Base-by-base conservation (phyloP, 1,140 invertebrate genomes). In the Acromyrmex charruanus region DNA sequence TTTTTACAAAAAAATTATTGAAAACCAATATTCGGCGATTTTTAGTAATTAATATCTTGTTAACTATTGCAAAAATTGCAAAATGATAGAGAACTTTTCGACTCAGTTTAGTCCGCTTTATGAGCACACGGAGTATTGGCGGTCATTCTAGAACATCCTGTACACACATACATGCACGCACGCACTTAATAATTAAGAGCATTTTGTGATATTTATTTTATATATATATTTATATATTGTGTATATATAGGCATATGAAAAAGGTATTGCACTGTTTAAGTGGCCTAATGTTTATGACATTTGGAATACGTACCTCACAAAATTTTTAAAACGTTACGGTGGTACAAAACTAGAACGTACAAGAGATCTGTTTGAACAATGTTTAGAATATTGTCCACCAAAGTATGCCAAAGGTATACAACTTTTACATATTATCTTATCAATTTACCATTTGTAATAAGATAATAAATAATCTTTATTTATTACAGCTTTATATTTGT, bases 241-340 rank as follows among this genome's bases (percentile, higher is more conserved):
- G 21, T 21, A 25, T 16, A 16, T 93, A 77, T 92, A 97, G 96
- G 99, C 99, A 5, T 99, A 99, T 96, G 99, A 99, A 95, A 99
- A 99, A 96, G 98, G 99, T 61, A 99, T 99, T 93, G 97, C 99
- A 5, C 95, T 99, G 49, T 99, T 99, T 94, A 99, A 98, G 94
- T 99, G 99, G 99, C 99, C 99, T 1, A 99, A 99, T 96, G 99
- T 99, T 3, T 99, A 98, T 95, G 99, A 99, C 93, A 99, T 99
- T 92, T 99, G 99, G 99, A 99, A 99, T 94, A 99, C 98, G 1
- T 99, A 99, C 95, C 96, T 99, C 25, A 98, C 97, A 3, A 99
- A 99, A 95, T 99, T 99, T 95, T 97, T 99, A 69, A 97, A 97
- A 86, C 96, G 99, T 90, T 99, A 99, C 96, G 98, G 98, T 35